phyloP scores from a whole-genome alignment of 2,797 vertebrate genomes.

The Adrianichthys oophorus region DNA sequence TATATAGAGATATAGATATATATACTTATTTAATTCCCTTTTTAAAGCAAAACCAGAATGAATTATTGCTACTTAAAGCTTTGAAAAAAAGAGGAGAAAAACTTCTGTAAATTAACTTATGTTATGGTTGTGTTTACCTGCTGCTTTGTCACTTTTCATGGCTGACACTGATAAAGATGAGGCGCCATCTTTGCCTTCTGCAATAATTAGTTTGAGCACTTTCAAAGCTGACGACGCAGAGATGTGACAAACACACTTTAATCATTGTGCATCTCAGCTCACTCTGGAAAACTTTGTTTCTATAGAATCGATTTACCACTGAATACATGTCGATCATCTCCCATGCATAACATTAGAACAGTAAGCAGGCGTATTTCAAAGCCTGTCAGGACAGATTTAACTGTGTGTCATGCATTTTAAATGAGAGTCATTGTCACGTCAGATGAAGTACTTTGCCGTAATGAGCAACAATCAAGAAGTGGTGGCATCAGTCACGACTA shows the following conservation, averaged over 20 bases:
- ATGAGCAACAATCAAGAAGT: conserved; percentile 50
- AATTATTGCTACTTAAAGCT: too few species aligned
- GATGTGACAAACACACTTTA: conserved; percentile 20
- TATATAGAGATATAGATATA: too few species aligned
- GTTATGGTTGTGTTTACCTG: conserved; percentile 4
- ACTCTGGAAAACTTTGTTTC: conserved; percentile 4
- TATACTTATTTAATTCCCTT: too few species aligned
- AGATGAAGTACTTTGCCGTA: conserved; percentile 45
- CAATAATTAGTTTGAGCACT: conserved; percentile 11
- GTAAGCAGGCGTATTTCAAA: conserved; percentile 15
- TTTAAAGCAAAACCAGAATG: too few species aligned
- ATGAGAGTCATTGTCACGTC: conserved; percentile 48
- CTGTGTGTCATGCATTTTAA: conserved; percentile 42
- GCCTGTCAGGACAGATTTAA: conserved; percentile 36
- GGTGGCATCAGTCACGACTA: conserved; percentile 48
- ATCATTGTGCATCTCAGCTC: conserved; percentile 6
- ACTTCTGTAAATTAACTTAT: conserved; percentile 2
- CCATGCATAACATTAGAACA: conserved; percentile 13
- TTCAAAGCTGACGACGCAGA: conserved; percentile 21
- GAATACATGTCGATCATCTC: background rate
- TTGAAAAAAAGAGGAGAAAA: background rate
- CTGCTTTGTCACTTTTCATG: conserved; percentile 23
- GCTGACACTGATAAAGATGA: conserved; percentile 6
- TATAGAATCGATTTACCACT: background rate
- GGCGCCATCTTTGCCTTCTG: conserved; percentile 6